Evolutionary conservation across 2,797 vertebrate genomes (phyloP), one percentile per base, ranked within the genome.

Genomic region (Serranus cabrilla): DNA sequence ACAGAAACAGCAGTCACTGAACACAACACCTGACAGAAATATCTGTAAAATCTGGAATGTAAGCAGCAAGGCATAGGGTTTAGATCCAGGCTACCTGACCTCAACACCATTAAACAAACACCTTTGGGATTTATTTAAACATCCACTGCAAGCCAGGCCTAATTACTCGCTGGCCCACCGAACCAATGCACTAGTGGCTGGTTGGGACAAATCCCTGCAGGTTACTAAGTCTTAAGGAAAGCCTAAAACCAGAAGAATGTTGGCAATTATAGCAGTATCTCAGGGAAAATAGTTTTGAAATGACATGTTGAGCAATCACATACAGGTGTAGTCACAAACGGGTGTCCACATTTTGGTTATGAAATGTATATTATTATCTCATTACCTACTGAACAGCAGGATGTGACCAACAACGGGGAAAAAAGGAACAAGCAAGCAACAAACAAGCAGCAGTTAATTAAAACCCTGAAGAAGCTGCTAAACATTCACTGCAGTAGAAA

Each of bases 371-470:
- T 45, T 1, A 54, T 16, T 78, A 21, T 12, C 64, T 76, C 54
- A 78, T 80, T 42, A 40, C 21, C 45, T 12, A 7, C 31, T 25
- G 23, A 50, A 73, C 21, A 46, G 23, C 16, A 39, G 42, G 7
- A 64, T 16, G 4, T 51, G 27, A 43, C 61, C 23, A 57, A 50
- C 43, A 46, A 64, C 20, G n/a, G 46, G 3, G 21, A 67, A 34
- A n/a, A 58, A 62, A 20, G 5, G 9, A 37, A 39, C 9, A n/a
- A 18, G 20, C 3, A 45, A 40, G n/a, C 31, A 64, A 58, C 56
- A 70, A 61, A 52, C 45, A 67, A 40, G 37, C 27, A 82, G 42
- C 43, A 49, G 18, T 46, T 57, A 69, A 78, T 77, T 51, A 78
- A 74, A 82, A 72, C 62, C 23, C 3, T 6, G 55, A 63, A 60